A percentile compares a stretch with the other conserved stretches of the same genome.
Conservation (phyloP, 2,113 vertebrate genomes). For the Dinomys branickii region DNA sequence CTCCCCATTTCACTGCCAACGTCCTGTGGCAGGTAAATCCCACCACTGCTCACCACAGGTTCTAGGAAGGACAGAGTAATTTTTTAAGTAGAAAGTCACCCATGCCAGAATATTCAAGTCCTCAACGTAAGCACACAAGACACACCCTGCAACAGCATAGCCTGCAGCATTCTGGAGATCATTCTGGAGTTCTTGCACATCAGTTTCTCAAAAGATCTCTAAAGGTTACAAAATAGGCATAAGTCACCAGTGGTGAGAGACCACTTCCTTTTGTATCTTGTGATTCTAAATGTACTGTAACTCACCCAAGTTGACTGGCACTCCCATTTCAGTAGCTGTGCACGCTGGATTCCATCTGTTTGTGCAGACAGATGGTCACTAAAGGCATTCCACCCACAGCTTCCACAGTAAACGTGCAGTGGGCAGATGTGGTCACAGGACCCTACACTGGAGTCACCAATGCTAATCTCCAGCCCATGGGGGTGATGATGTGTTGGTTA, state of each 20-base stretch:
- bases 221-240: background rate
- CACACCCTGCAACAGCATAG: background rate
- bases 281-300: background rate
- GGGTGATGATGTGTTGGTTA: background rate
- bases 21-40: background rate
- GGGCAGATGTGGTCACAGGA: background rate
- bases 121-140: background rate
- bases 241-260: background rate
- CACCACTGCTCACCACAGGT: background rate
- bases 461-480: background rate
- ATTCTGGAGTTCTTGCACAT: background rate
- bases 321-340: background rate
- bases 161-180: background rate
- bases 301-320: background rate
- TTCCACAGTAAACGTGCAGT: background rate
- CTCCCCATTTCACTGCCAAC: background rate
- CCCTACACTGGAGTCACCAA: background rate
- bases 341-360: background rate
- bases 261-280: background rate
- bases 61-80: background rate
- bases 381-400: background rate
- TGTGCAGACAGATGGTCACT: background rate
- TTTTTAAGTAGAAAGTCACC: background rate
- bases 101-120: background rate
- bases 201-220: background rate